Base-by-base conservation (phyloP, 2,888 invertebrate genomes). In the Pseudococcus longispinus region DNA sequence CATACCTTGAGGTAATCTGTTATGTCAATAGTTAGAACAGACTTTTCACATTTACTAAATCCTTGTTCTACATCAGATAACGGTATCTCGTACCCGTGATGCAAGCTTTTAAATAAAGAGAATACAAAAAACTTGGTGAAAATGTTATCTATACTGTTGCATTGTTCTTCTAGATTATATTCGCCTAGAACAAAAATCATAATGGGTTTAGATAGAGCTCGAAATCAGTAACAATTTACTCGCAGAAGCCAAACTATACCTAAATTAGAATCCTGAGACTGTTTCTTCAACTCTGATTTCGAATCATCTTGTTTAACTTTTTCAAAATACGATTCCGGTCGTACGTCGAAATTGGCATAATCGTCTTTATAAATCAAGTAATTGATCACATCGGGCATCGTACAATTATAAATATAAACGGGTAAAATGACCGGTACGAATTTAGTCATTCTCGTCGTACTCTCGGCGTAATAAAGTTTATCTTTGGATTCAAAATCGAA, bases 11-110 rank as follows among this genome's bases (percentile, higher is more conserved):
- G 91, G 90, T 94, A 95, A 88, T 93, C 92, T 0, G 94, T 94
- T 87, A 95, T 93, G 89, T 95, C 94, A 88, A 95, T 93, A 90
- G 94, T 94, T 83, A 93, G 91, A 2, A 93, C 90, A 11, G 92
- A 92, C 91, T 95, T 94, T 89, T 94, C 93, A 90, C 95, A 95
- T 89, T 94, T 93, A 89, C 94, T 93, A 88, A 95, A 93, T 37
- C 94, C 94, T 11, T 93, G 92, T 88, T 94, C 93, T 88, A 95
- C 93, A 90, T 95, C 95, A 74, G 92, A 91, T 74, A 91, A 91
- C 89, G 93, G 92, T 29, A 95, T 91, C 83, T 91, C 91, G 65
- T 92, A 91, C 87, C 92, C 93, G 65, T 92, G 91, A 89, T 94
- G 93, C 77, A 95, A 91, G 2, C 94, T 93, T 88, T 93, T 92